These are phyloP conservation scores for Porites evermanni DNA, from an alignment of 92 coral and sea anemone genomes.

Conservation along the genomic window DNA sequence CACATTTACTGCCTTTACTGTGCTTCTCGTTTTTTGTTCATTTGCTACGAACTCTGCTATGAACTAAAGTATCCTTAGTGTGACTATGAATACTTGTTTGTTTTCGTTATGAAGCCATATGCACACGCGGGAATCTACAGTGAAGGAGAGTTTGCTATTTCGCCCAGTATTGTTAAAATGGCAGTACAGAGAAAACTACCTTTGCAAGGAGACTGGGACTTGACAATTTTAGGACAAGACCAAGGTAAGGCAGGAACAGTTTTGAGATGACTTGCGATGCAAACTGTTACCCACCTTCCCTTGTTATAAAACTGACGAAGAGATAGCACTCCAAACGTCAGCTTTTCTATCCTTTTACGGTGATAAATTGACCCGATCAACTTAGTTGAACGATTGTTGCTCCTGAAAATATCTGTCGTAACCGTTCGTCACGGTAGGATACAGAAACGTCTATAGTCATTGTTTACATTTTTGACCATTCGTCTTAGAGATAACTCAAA, in stretches of 20 bases:
- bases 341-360: too few relatives aligned
- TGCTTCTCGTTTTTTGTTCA: too few relatives aligned
- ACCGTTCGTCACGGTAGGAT: too few relatives aligned
- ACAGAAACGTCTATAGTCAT: too few relatives aligned
- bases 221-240: slow-evolving; percentile 65
- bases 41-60: too few relatives aligned
- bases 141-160: slow-evolving; percentile 90
- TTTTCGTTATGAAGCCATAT: slow-evolving; percentile 73
- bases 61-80: neutral
- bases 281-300: neutral
- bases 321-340: too few relatives aligned
- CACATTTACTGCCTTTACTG: too few relatives aligned
- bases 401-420: too few relatives aligned
- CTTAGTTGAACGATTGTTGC: too few relatives aligned
- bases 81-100: neutral
- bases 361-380: too few relatives aligned
- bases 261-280: neutral
- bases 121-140: slow-evolving; percentile 88
- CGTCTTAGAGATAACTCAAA: too few relatives aligned
- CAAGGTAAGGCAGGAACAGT: slow-evolving; percentile 56
- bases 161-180: slow-evolving; percentile 73
- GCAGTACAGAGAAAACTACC: slow-evolving; percentile 65
- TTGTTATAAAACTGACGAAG: neutral
- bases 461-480: too few relatives aligned
- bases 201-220: slow-evolving; percentile 65